These are phyloP conservation scores for Sinonovacula constricta DNA, from an alignment of 1,140 invertebrate genomes.

Conservation along the genomic window DNA sequence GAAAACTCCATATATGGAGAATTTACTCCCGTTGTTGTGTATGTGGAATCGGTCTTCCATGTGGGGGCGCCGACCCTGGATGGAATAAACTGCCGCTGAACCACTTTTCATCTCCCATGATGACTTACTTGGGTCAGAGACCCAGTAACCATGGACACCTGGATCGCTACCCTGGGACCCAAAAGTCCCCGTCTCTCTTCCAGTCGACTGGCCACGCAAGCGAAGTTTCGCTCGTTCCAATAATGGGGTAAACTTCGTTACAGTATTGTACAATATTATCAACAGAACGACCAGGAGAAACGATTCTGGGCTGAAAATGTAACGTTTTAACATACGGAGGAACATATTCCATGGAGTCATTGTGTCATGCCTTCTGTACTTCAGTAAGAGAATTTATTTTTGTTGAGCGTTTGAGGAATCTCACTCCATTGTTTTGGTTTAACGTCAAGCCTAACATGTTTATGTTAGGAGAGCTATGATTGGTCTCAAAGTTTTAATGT, in stretches of 20 bases:
- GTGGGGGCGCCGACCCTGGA: conserved; percentile 90
- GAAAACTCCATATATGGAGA: conserved; percentile 94
- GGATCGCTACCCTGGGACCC: background rate
- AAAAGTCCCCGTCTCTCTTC: background rate
- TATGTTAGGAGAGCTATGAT: no score
- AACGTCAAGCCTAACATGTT: no score
- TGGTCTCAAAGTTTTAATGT: no score
- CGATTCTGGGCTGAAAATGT: conserved; percentile 66
- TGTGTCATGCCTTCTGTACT: no score
- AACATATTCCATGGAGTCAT: conserved; percentile 26
- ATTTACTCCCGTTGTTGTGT: conserved; percentile 84
- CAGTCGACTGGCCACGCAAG: conserved; percentile 55
- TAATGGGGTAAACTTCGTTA: conserved; percentile 62
- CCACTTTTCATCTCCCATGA: conserved; percentile 87
- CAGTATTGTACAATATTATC: conserved; percentile 66
- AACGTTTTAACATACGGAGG: conserved; percentile 36
- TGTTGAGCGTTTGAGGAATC: no score
- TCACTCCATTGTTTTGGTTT: no score
- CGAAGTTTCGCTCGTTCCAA: conserved; percentile 63
- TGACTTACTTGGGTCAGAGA: conserved; percentile 55
- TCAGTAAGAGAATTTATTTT: no score
- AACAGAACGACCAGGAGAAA: conserved; percentile 60
- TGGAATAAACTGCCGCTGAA: conserved; percentile 90
- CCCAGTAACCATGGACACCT: conserved; percentile 14
- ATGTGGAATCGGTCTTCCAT: conserved; percentile 97